phyloP scores from a whole-genome alignment of 2,888 invertebrate species.

The Erebia epiphron region DNA sequence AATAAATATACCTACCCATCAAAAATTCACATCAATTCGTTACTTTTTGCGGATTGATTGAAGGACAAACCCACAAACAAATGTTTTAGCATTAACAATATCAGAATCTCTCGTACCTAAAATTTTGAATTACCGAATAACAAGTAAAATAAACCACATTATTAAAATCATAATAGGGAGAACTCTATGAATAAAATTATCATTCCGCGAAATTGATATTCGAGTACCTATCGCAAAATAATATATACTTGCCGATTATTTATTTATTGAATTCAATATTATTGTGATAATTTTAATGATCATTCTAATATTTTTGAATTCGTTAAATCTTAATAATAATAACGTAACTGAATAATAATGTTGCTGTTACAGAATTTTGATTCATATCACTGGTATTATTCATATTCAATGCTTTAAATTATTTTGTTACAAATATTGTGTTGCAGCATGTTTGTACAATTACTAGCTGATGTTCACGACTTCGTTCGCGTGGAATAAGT shows the following conservation, averaged over 20 bases:
- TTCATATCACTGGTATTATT: neutral
- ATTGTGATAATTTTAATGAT: neutral
- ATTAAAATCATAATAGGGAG: neutral
- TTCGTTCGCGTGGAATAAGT: no score
- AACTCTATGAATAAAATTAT: slow-evolving; percentile 6
- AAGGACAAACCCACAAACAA: no score
- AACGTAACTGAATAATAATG: no score
- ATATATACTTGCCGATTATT: slow-evolving; percentile 36
- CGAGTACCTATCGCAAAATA: neutral
- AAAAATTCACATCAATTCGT: no score
- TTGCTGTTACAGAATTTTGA: neutral
- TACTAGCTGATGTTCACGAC: no score
- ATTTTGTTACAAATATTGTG: no score
- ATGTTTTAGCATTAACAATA: no score
- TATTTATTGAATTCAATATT: neutral
- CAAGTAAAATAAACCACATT: neutral
- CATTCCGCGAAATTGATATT: neutral
- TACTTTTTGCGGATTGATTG: no score
- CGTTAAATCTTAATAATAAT: no score
- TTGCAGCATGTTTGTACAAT: no score
- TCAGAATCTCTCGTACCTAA: neutral
- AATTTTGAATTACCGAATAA: neutral
- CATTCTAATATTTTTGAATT: neutral
- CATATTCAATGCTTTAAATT: no score
- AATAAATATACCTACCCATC: no score